Percentiles rank a stretch among this genome's conserved stretches.
phyloP scores from a whole-genome alignment of 1,140 invertebrate genomes.

The Mycetomoellerius zeteki region DNA sequence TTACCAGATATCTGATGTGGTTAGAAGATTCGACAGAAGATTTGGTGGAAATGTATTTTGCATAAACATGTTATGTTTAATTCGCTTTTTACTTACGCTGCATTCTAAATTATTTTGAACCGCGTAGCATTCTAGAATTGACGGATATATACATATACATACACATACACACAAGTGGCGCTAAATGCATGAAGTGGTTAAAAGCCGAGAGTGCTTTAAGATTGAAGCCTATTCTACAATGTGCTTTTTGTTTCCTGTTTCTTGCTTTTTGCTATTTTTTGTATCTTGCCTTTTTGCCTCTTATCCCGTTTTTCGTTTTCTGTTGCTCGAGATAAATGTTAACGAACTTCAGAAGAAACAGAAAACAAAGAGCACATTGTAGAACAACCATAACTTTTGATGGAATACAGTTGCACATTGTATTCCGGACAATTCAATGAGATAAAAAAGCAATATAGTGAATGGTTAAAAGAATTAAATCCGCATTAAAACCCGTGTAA shows the following conservation, averaged over 20 bases:
- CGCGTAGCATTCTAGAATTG: constrained; percentile 43
- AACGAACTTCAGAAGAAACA: too few species aligned
- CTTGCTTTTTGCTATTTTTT: too few species aligned
- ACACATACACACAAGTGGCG: constrained; percentile 36
- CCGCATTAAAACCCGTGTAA: constrained; percentile 28
- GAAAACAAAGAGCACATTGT: too few species aligned
- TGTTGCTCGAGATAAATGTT: too few species aligned
- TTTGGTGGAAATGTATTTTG: constrained; percentile 61
- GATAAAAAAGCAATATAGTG: constrained; percentile 32
- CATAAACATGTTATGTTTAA: constrained; percentile 50
- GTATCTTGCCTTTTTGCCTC: too few species aligned
- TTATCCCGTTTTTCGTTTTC: too few species aligned
- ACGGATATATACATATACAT: neutral
- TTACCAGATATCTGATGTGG: constrained; percentile 70
- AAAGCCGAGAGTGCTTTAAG: constrained; percentile 36
- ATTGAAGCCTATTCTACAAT: too few species aligned
- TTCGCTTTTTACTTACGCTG: constrained; percentile 58
- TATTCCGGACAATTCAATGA: constrained; percentile 18
- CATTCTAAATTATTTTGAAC: constrained; percentile 58
- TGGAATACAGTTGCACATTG: neutral
- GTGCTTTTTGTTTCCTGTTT: too few species aligned
- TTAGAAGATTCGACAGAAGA: constrained; percentile 54
- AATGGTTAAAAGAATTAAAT: constrained; percentile 28
- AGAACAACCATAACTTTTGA: too few species aligned
- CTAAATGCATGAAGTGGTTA: constrained; percentile 32